phyloP scores from a whole-genome alignment of 1,140 invertebrate species.

The Aricia agestis region DNA sequence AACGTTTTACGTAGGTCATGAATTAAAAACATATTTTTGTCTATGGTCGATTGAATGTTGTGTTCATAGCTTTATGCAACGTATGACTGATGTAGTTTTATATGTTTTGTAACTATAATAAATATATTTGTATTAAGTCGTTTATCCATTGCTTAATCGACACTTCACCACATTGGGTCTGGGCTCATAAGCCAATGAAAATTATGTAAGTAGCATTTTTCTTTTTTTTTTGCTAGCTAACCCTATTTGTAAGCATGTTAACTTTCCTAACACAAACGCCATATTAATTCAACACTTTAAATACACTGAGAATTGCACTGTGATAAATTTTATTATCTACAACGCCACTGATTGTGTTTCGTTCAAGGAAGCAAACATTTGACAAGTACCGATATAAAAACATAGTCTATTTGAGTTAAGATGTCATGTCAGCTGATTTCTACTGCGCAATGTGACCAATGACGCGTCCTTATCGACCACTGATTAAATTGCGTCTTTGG shows the following conservation, averaged over 20 bases:
- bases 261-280: background rate
- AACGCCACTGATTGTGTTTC: too few species aligned
- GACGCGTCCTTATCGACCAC: too few species aligned
- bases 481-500: too few species aligned
- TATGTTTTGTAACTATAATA: constrained; percentile 54
- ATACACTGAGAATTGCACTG: background rate
- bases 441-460: too few species aligned
- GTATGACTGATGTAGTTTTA: constrained; percentile 69
- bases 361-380: too few species aligned
- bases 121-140: constrained; percentile 34
- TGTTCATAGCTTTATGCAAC: constrained; percentile 53
- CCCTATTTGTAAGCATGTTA: background rate
- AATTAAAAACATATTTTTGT: constrained; percentile 1
- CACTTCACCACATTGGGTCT: constrained; percentile 46
- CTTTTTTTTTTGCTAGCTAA: constrained; percentile 27
- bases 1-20: background rate
- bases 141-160: constrained; percentile 38
- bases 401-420: too few species aligned
- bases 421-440: too few species aligned
- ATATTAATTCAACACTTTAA: background rate
- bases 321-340: background rate
- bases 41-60: constrained; percentile 33
- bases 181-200: constrained; percentile 34
- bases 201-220: constrained; percentile 46
- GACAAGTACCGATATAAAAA: too few species aligned